phyloP scores from a whole-genome alignment of 2,113 vertebrate species.

The Lepisosteus osseus region DNA sequence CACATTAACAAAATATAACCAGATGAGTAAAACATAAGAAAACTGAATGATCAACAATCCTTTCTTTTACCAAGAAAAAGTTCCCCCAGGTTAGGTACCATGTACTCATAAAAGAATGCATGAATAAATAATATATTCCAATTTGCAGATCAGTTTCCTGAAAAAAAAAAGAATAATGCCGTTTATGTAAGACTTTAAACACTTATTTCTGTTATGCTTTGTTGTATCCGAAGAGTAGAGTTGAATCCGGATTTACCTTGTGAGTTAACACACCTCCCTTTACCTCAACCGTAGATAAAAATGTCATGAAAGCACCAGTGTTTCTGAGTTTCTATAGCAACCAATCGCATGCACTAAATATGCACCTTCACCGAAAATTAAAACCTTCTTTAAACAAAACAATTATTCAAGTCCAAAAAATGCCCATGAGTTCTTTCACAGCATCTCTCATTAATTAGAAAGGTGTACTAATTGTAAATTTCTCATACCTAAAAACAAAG shows the following conservation, averaged over 20 bases:
- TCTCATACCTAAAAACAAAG: constrained; percentile 5
- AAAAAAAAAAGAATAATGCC: too few relatives aligned
- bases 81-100: too few relatives aligned
- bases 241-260: constrained; percentile 45
- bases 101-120: too few relatives aligned
- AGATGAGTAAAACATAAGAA: too few relatives aligned
- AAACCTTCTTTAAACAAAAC: constrained; percentile 45
- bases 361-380: constrained; percentile 50
- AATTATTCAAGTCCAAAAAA: constrained; percentile 57
- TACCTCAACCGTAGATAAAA: constrained; percentile 53
- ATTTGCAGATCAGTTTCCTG: too few relatives aligned
- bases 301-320: constrained; percentile 49
- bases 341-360: constrained; percentile 54
- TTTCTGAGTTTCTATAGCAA: constrained; percentile 64
- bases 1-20: too few relatives aligned
- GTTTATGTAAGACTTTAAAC: constrained; percentile 1
- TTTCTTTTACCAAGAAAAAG: too few relatives aligned
- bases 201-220: constrained; percentile 36
- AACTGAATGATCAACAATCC: too few relatives aligned
- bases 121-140: too few relatives aligned
- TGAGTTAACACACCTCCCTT: constrained; percentile 54
- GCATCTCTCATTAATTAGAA: constrained; percentile 66
- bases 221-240: constrained; percentile 38
- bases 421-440: constrained; percentile 61
- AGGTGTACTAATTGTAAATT: constrained; percentile 64